phyloP scores from a whole-genome alignment of 64 coral and sea anemone species.

The Montipora efflorescens region DNA sequence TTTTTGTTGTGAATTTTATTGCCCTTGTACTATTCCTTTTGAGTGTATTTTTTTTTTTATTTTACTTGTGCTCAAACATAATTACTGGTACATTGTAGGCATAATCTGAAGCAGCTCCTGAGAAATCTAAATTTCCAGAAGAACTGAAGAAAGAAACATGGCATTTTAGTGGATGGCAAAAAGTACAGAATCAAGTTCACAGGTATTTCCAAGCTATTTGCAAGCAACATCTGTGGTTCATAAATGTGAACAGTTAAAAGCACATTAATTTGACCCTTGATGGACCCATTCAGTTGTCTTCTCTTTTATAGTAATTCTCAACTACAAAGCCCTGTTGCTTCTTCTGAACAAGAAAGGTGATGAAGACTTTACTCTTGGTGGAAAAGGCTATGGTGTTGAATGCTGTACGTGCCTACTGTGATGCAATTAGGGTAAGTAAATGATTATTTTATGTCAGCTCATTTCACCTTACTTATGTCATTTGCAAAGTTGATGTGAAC shows the following conservation, averaged over 20 bases:
- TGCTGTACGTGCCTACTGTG: slow-evolving; percentile 46
- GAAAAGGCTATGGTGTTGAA: slow-evolving; percentile 22
- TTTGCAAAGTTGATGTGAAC: no score
- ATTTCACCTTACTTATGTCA: no score
- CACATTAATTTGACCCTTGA: no score
- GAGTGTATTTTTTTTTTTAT: not conserved
- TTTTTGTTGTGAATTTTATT: not conserved
- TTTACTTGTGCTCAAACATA: no score
- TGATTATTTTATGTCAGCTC: no score
- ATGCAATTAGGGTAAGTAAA: slow-evolving; percentile 10
- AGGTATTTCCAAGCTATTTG: not conserved
- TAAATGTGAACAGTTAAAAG: no score
- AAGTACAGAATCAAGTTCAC: slow-evolving; percentile 41
- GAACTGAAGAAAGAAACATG: slow-evolving; percentile 19
- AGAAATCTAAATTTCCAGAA: slow-evolving; percentile 7
- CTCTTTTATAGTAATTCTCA: slow-evolving; percentile 5
- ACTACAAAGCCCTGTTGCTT: slow-evolving; percentile 34
- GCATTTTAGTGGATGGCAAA: slow-evolving; percentile 52
- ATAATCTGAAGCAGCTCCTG: slow-evolving; percentile 28
- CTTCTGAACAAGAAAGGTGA: slow-evolving; percentile 15
- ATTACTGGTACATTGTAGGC: not conserved
- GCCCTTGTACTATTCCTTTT: no score
- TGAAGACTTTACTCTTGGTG: not conserved
- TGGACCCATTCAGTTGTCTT: not conserved
- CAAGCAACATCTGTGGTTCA: no score